These are phyloP conservation scores for Antechinus flavipes DNA, from an alignment of 2,113 vertebrate species.

Conservation along the genomic window DNA sequence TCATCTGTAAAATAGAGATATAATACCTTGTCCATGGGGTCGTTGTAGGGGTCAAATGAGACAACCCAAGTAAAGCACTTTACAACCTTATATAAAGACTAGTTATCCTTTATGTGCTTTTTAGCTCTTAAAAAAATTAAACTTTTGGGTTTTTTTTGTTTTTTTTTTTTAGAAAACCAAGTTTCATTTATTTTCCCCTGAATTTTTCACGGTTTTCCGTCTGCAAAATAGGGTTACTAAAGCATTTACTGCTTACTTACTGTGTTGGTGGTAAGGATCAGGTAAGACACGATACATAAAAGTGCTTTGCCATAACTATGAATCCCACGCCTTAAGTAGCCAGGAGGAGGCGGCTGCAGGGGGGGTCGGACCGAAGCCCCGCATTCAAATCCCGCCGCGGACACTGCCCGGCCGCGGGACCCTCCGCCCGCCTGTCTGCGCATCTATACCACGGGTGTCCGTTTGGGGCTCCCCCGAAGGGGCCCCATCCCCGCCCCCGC, in stretches of 20 bases:
- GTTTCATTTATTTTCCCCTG: background rate
- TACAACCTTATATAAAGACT: no score
- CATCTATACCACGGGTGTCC: background rate
- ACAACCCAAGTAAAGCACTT: background rate
- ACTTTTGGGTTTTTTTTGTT: no score
- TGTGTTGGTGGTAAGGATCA: fast-evolving
- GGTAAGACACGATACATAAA: no score
- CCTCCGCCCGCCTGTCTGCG: no score
- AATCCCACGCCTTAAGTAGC: no score
- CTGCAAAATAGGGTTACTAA: background rate
- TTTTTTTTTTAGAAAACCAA: background rate
- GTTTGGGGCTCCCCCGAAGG: background rate
- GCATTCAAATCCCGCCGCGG: no score
- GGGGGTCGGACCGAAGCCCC: no score
- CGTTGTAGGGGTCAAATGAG: background rate
- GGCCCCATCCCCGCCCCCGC: background rate
- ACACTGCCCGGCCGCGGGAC: no score
- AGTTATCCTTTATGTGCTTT: background rate
- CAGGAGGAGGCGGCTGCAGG: no score
- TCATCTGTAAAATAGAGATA: background rate
- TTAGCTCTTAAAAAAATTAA: background rate
- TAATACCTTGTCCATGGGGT: background rate
- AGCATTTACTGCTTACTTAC: no score
- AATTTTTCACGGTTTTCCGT: background rate
- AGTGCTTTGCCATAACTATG: no score